phyloP scores from a whole-genome alignment of 2,888 invertebrate genomes.

The Amblyjoppa proteus region DNA sequence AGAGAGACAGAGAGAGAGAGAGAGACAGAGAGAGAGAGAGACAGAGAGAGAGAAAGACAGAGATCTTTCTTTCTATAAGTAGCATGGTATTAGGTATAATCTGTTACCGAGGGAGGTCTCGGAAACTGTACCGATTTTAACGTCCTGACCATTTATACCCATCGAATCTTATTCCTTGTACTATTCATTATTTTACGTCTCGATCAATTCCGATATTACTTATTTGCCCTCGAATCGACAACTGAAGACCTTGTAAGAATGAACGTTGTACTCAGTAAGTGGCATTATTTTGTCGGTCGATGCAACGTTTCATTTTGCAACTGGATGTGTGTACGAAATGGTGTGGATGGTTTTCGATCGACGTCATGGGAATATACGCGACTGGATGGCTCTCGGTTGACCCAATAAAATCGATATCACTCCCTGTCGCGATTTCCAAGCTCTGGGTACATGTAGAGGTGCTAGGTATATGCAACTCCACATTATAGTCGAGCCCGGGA shows the following conservation, averaged over 20 bases:
- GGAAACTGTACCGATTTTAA: neutral
- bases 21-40: neutral
- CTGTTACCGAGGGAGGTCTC: neutral
- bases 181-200: too few relatives aligned
- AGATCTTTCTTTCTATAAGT: neutral
- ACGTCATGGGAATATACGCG: constrained; percentile 37
- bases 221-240: neutral
- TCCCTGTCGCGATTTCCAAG: constrained; percentile 57
- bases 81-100: neutral
- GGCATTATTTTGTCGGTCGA: neutral
- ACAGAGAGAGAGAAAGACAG: neutral
- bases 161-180: neutral
- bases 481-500: constrained; percentile 40
- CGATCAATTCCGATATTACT: neutral
- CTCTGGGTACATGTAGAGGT: constrained; percentile 30
- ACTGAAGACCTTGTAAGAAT: neutral
- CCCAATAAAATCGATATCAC: constrained; percentile 66
- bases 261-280: neutral
- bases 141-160: neutral
- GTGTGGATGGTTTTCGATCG: constrained; percentile 24
- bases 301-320: constrained; percentile 1
- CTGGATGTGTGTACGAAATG: neutral
- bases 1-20: neutral
- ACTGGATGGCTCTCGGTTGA: constrained; percentile 51
- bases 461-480: constrained; percentile 14